phyloP scores from a whole-genome alignment of 2,888 invertebrate species.

The Metallyticus violacea region DNA sequence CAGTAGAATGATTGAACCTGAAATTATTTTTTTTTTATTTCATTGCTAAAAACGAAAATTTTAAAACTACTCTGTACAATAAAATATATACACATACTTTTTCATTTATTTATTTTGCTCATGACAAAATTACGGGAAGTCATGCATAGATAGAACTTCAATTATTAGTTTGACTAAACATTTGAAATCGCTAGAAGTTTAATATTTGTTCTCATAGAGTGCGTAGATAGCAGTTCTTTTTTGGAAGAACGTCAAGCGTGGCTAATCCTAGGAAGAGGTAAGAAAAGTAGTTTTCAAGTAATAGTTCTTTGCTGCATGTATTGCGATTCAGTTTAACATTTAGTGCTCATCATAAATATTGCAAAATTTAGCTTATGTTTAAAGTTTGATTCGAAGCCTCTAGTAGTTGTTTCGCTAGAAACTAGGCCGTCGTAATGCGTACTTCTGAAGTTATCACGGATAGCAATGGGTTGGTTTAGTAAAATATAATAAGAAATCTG shows the following conservation, averaged over 20 bases:
- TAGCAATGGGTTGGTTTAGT: neutral
- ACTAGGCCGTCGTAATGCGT: neutral
- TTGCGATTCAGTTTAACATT: neutral
- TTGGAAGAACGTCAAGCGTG: conserved; percentile 60
- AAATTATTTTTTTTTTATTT: too few species aligned
- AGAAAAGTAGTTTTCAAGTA: conserved; percentile 23
- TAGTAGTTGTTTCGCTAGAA: neutral
- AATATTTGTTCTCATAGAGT: neutral
- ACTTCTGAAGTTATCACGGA: neutral
- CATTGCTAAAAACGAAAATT: too few species aligned
- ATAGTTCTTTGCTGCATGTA: neutral
- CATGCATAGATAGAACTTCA: neutral
- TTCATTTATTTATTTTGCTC: neutral
- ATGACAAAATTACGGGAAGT: neutral
- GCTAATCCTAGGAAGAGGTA: conserved; percentile 68
- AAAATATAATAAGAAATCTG: neutral
- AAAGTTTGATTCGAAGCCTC: neutral
- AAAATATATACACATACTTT: too few species aligned
- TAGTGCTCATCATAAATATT: neutral
- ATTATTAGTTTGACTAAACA: neutral
- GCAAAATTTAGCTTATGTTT: neutral
- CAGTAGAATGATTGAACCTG: too few species aligned
- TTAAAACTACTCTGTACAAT: too few species aligned
- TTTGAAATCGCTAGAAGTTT: neutral
- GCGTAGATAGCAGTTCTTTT: conserved; percentile 20